Evolutionary conservation across 2,797 vertebrate species (phyloP), one percentile per base, ranked within the genome.

Genomic region (Pseudochromis fuscus): DNA sequence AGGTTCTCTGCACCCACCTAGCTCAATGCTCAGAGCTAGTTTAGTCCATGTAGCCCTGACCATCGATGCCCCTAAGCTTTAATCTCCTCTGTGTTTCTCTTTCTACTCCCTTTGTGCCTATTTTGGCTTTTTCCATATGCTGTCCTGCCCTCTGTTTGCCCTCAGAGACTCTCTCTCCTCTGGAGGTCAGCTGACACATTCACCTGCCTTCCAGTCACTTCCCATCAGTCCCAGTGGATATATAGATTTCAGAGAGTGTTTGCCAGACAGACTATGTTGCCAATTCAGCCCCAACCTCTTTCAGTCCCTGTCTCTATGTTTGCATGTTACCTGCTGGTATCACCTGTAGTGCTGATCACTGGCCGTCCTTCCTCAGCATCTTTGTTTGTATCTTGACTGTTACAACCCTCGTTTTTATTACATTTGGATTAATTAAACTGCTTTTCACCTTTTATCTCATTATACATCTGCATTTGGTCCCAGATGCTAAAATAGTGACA

Each of bases 181-280:
- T 8, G 11, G 68, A 40, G 62, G 49, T 65, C 40, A 40, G 25
- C 68, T 71, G 75, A 78, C 52, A 53, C 56, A 48, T 46, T 67
- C 68, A 79, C 61, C 62, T 69, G 61, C 55, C 57, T 44, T 42
- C 64, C 57, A 79, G 58, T 59, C 75, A 63, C 44, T 60, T n/a
- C 27, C 61, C 37, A 63, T 67, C 57, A 55, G 35, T 56, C 31
- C 15, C 19, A 33, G 8, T 28, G 4, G 10, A 61, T 67, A 58
- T 61, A 33, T 25, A 16, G 16, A 46, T 77, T 72, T 52, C 37
- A 62, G 23, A 48, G 40, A 33, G 31, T 44, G 35, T 68, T 68
- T 63, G 35, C 38, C 65, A 74, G 55, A 58, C 67, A 60, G 51
- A 53, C 19, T 52, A 1, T 64, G 61, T 46, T 65, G 28, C 66